Conservation (phyloP, 1,140 invertebrate species). For the Zaprionus camerounensis region DNA sequence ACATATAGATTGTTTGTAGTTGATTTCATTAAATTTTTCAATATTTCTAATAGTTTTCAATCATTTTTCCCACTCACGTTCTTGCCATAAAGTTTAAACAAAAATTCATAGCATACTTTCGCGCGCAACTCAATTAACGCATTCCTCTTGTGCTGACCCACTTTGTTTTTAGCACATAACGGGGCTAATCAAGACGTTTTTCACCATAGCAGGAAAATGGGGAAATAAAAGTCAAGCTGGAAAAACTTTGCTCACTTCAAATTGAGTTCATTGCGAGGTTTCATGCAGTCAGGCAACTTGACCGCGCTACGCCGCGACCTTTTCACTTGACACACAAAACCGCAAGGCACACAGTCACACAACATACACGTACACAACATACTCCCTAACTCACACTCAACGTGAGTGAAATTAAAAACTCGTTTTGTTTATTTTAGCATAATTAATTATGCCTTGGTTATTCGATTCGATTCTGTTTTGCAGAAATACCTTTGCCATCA, state of each 20-base stretch:
- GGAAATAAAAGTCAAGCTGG: constrained; percentile 6
- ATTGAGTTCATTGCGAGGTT: constrained; percentile 20
- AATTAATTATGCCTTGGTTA: constrained; percentile 75
- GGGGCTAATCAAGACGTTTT: constrained; percentile 33
- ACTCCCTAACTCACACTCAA: not conserved
- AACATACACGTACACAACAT: not conserved
- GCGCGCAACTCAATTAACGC: not conserved
- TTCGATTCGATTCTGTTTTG: constrained; percentile 70
- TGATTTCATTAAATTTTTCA: not conserved
- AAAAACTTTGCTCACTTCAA: constrained; percentile 1
- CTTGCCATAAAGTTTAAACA: not conserved
- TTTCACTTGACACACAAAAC: constrained; percentile 69
- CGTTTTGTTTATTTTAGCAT: constrained; percentile 66
- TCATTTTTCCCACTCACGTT: not conserved
- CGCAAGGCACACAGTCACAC: constrained; percentile 22
- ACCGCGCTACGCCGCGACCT: constrained; percentile 47
- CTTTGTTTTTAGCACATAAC: constrained; percentile 17
- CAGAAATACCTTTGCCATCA: constrained; percentile 84
- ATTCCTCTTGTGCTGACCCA: constrained; percentile 27
- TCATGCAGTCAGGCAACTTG: constrained; percentile 33
- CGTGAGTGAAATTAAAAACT: constrained; percentile 66
- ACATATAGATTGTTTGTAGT: not conserved
- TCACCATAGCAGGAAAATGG: not conserved
- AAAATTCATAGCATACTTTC: not conserved
- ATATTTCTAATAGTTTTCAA: not conserved